Evolutionary conservation across 2,888 invertebrate genomes (phyloP).

Genomic region (Stenichneumon culpator): DNA sequence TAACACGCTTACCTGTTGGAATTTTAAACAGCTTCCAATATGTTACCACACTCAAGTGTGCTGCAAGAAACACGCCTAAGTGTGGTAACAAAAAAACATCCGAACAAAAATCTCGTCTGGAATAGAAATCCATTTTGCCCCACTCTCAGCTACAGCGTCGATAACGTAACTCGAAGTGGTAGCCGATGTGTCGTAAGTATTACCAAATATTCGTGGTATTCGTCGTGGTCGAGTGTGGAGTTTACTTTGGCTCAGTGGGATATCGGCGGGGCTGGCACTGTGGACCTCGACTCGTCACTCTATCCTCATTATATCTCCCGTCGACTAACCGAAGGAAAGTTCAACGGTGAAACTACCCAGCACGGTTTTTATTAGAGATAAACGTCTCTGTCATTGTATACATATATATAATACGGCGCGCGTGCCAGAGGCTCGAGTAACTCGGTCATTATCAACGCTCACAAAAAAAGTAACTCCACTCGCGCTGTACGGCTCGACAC

Average conservation of each 20-base stretch:
- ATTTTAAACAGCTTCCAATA: no score
- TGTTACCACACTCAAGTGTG: no score
- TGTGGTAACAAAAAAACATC: no score
- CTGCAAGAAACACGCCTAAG: no score
- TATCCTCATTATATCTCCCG: slow-evolving; percentile 5
- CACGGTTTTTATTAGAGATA: slow-evolving; percentile 41
- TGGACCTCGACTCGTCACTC: slow-evolving; percentile 18
- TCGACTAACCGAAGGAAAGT: slow-evolving; percentile 40
- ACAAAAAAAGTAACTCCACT: slow-evolving; percentile 4
- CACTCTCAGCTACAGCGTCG: not conserved
- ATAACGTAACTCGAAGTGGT: not conserved
- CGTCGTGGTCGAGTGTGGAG: not conserved
- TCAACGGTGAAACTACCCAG: slow-evolving; percentile 24
- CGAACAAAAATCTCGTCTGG: no score
- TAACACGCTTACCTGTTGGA: no score
- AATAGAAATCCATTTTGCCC: no score
- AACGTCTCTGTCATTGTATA: slow-evolving; percentile 29
- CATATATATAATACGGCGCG: not conserved
- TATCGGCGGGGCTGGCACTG: not conserved
- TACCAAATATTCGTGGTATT: not conserved
- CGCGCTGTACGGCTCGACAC: not conserved
- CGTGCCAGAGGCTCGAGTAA: slow-evolving; percentile 27
- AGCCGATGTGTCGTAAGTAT: not conserved
- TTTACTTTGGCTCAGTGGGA: slow-evolving; percentile 3
- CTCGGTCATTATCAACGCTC: slow-evolving; percentile 47